Evolutionary conservation across 2,888 invertebrate species (phyloP), one percentile per base, ranked within the genome.

Genomic region (Harmothoe impar): DNA sequence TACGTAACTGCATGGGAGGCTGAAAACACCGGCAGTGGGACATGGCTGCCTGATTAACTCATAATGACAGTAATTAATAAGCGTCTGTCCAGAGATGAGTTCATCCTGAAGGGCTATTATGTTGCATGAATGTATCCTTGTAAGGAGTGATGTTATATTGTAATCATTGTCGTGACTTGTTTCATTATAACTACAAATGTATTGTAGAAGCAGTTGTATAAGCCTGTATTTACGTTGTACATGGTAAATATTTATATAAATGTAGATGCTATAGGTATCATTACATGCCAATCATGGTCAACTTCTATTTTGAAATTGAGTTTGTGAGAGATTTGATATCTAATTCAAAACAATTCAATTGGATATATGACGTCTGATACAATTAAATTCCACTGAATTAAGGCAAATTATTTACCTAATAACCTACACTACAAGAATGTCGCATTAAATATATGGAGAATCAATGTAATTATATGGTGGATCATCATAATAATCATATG

Each of bases 21-120:
- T 62, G 62, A 62, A 62, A 62, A 62, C 62, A 62, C n/a, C 62
- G 20, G 20, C 7, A 62, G 23, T 5, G 15, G 62, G 62, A 62
- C 62, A n/a, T 62, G 23, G 23, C 62, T 62, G 20, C 23, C 7
- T n/a, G 62, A 62, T 3, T 62, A n/a, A 62, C 12, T 62, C 23
- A 5, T 62, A 62, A 62, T 62, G 62, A 62, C 62, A 62, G n/a
- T 62, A 62, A 62, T 62, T 62, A 62, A 62, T 62, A n/a, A n/a
- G 3, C 23, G 62, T 62, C 62, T n/a, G 62, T 62, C 20, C 62
- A n/a, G n/a, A 1, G n/a, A 62, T 62, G 62, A 62, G 20, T 62
- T 20, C n/a, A 62, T 62, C 15, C 62, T 62, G 23, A 62, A n/a
- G n/a, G 62, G 20, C 20, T 62, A 62, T 62, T 20, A 62, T n/a